phyloP scores from a whole-genome alignment of 1,140 invertebrate species.

The Holcopasites calliopsidis region DNA sequence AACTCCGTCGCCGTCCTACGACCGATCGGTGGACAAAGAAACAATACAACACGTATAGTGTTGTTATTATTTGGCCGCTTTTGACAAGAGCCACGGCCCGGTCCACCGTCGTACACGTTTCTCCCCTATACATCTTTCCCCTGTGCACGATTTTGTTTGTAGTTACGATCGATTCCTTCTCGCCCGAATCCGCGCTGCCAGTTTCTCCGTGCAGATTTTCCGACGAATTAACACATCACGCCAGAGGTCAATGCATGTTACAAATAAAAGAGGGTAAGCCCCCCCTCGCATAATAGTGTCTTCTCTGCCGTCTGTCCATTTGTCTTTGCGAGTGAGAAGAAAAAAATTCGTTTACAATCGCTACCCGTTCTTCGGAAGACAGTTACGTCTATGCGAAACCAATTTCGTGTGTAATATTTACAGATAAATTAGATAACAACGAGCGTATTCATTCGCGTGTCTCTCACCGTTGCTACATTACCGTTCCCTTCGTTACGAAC shows the following conservation, averaged over 20 bases:
- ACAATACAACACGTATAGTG: conserved; percentile 72
- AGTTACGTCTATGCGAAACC: background rate
- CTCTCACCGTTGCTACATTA: conserved; percentile 11
- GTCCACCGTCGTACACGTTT: background rate
- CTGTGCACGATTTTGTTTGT: conserved; percentile 35
- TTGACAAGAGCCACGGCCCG: conserved; percentile 47
- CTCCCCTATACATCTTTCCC: background rate
- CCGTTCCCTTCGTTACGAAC: conserved; percentile 3
- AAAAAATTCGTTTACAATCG: background rate
- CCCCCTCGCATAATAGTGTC: conserved; percentile 47
- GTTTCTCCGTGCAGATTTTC: conserved; percentile 21
- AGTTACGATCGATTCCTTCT: conserved; percentile 54
- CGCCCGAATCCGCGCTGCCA: background rate
- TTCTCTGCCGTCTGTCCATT: background rate
- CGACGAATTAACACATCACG: conserved; percentile 48
- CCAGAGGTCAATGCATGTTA: conserved; percentile 65
- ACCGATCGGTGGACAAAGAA: conserved; percentile 70
- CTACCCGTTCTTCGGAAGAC: background rate
- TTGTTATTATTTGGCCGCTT: conserved; percentile 58
- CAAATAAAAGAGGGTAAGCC: conserved; percentile 64
- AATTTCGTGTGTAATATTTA: conserved; percentile 32
- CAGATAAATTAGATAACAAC: conserved; percentile 32
- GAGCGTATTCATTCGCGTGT: conserved; percentile 5
- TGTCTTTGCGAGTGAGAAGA: background rate
- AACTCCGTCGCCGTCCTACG: conserved; percentile 7